Base-by-base conservation (phyloP, 2,888 invertebrate genomes). In the Argynnis bischoffii region DNA sequence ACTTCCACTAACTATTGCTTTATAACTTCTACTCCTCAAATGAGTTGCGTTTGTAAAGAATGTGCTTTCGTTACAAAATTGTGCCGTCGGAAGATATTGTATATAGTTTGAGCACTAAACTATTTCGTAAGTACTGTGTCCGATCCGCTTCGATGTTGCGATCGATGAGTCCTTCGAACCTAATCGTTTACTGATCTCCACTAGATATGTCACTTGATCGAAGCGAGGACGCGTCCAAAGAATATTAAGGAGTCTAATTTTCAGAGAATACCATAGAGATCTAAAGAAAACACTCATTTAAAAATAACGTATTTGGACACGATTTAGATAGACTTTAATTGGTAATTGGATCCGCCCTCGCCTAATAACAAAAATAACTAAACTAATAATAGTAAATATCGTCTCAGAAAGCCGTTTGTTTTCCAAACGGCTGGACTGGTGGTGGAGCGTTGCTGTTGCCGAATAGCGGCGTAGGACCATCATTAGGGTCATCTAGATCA, bases 401-500 rank as follows among this genome's bases (percentile, higher is more conserved):
- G 81, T 85, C 81, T 91, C 87, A 93, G 88, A 93, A 93, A 73
- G 90, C 91, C 55, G 93, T 91, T 72, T 93, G 92, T 78, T 84
- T 88, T 67, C 87, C 92, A 76, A 86, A 88, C 66, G 86, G 91
- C 82, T 87, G 92, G 77, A 83, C 92, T 78, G 82, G 93, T 79
- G 86, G 86, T 78, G 83, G 94, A 79, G 85, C 90, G 80, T 75
- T 86, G 81, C 88, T 90, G 81, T 73, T 78, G 13, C 90, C 91
- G 77, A 89, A 89, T n/a, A 91, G 86, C 0, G 90, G 91, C 5
- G 90, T 87, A 55, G 92, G 89, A 2, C 92, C 90, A 73, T 92
- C 90, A 75, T 91, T 90, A 69, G 91, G 90, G 75, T 94, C 94
- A 53, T 95, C 93, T 1, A 95, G 94, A 80, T 96, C 95, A 85